A percentile compares a stretch with the other conserved stretches of the same genome.
phyloP scores from a whole-genome alignment of 2,797 vertebrate species.

The Liparis tanakae region DNA sequence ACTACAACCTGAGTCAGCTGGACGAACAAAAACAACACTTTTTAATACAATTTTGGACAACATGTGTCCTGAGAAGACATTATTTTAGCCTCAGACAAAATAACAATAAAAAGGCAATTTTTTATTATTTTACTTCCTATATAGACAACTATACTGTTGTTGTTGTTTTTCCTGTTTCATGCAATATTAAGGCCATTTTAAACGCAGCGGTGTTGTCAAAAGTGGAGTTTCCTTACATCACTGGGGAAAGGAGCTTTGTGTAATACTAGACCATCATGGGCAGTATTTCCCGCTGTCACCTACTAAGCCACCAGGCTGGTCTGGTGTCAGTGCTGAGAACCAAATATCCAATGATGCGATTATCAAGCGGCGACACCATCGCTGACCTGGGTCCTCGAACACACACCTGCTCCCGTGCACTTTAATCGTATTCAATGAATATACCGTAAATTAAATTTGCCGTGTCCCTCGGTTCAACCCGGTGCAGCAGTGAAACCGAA shows the following conservation, averaged over 20 bases:
- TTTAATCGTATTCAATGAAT: constrained; percentile 10
- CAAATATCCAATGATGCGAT: not conserved
- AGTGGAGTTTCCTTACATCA: not conserved
- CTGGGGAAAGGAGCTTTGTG: not conserved
- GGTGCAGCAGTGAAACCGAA: not conserved
- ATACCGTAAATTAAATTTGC: not conserved
- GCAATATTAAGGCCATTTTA: not conserved
- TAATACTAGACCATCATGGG: not conserved
- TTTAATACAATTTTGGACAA: not conserved
- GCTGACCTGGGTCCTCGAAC: too few species aligned
- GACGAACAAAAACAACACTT: constrained; percentile 15
- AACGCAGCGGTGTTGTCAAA: too few species aligned
- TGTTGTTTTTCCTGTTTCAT: not conserved
- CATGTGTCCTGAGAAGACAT: not conserved
- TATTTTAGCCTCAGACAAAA: not conserved
- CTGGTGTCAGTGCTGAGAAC: constrained; percentile 2
- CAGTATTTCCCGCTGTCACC: not conserved
- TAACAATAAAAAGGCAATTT: not conserved
- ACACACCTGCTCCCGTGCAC: not conserved
- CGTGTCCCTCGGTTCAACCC: not conserved
- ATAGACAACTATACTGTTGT: too few species aligned
- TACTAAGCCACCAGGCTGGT: too few species aligned
- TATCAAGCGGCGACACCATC: not conserved
- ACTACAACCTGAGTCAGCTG: not conserved
- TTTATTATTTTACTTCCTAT: not conserved